A percentile compares a stretch with the other conserved stretches of the same genome.
phyloP scores from a whole-genome alignment of 2,797 vertebrate genomes.

The Notoglanidium macrostoma region DNA sequence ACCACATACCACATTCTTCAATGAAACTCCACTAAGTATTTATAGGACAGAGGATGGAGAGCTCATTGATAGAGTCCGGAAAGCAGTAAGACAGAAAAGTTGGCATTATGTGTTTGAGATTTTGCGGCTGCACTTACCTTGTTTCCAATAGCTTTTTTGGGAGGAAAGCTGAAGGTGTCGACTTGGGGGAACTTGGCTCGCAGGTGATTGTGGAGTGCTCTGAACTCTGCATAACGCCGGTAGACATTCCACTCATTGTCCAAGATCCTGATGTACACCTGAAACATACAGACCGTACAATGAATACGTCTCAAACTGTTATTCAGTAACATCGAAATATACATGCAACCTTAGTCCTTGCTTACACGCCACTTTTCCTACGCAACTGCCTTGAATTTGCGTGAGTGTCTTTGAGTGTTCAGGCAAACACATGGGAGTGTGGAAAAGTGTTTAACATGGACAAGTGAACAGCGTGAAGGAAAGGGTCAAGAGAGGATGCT shows the following conservation, averaged over 20 bases:
- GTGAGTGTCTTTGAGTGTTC: neutral
- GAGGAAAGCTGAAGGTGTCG: conserved; percentile 89
- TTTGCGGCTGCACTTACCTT: conserved; percentile 81
- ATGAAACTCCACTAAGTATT: neutral
- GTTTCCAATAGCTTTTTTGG: conserved; percentile 98
- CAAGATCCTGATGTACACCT: conserved; percentile 97
- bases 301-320: neutral
- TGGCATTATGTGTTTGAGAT: neutral
- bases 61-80: neutral
- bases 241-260: conserved; percentile 99
- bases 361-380: neutral
- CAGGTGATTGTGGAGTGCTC: conserved; percentile 87
- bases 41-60: neutral
- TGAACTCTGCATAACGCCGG: conserved; percentile 91
- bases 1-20: neutral
- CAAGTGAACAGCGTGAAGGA: conserved; percentile 5
- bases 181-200: conserved; percentile 86
- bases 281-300: conserved; percentile 43
- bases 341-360: no score
- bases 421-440: conserved; percentile 34
- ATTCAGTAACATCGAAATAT: neutral
- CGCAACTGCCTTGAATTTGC: neutral
- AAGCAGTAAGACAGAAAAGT: neutral
- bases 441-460: conserved; percentile 6
- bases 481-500: conserved; percentile 10